Conservation (phyloP, 2,797 vertebrate species). For the Hyperoplus immaculatus region DNA sequence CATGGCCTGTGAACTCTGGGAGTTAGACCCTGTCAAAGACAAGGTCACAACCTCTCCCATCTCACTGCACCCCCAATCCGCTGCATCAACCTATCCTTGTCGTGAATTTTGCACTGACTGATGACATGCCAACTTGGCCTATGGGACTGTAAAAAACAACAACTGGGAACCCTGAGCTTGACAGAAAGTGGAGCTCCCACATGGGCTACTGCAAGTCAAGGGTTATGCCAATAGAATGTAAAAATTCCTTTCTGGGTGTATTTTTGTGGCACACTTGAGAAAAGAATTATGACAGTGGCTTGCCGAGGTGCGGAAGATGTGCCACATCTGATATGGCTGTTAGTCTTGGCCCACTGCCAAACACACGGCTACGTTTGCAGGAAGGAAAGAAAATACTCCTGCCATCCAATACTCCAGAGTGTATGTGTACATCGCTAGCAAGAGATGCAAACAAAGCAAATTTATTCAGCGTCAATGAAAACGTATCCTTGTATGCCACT, state of each 20-base stretch:
- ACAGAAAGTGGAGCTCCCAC: conserved; percentile 45
- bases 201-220: conserved; percentile 48
- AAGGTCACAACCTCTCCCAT: conserved; percentile 70
- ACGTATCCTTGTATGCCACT: not conserved
- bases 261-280: conserved; percentile 48
- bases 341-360: conserved; percentile 59
- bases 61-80: not conserved
- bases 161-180: conserved; percentile 42
- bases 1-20: conserved; percentile 36
- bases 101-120: conserved; percentile 11
- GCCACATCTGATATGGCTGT: conserved; percentile 49
- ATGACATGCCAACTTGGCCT: conserved; percentile 48
- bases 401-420: conserved; percentile 32
- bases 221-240: conserved; percentile 63
- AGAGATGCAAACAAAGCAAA: conserved; percentile 50
- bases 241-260: conserved; percentile 29
- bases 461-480: conserved; percentile 50
- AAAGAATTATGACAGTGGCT: conserved; percentile 51
- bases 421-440: conserved; percentile 10
- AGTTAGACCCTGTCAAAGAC: conserved; percentile 62
- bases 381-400: conserved; percentile 3
- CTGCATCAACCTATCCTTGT: conserved; percentile 25
- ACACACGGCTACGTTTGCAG: conserved; percentile 24
- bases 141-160: conserved; percentile 42
- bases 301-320: conserved; percentile 49